These are phyloP conservation scores for Cottoperca gobio DNA, from an alignment of 2,797 vertebrate genomes.

Conservation along the genomic window DNA sequence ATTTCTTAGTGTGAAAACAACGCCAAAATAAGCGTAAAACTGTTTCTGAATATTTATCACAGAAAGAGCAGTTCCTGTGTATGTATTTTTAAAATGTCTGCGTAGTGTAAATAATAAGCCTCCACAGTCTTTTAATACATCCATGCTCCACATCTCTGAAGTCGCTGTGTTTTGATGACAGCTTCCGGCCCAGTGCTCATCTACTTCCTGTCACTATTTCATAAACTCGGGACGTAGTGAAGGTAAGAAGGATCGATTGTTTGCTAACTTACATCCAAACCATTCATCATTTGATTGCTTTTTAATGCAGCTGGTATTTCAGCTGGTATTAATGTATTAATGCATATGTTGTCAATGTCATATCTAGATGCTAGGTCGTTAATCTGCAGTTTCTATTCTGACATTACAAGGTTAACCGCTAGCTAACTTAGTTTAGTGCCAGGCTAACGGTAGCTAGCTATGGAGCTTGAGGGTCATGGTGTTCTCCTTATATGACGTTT, in stretches of 20 bases:
- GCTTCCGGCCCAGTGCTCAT: constrained; percentile 42
- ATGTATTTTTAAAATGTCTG: too few relatives aligned
- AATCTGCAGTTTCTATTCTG: constrained; percentile 36
- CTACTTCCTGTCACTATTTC: constrained; percentile 64
- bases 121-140: too few relatives aligned
- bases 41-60: too few relatives aligned
- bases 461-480: constrained; percentile 64
- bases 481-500: not conserved
- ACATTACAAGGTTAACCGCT: constrained; percentile 72
- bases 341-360: fast-evolving
- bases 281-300: fast-evolving
- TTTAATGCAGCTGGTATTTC: fast-evolving
- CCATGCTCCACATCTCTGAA: too few relatives aligned
- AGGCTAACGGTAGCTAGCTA: constrained; percentile 30
- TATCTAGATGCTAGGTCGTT: not conserved
- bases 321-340: fast-evolving
- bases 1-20: too few relatives aligned
- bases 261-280: not conserved
- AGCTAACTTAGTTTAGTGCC: constrained; percentile 44
- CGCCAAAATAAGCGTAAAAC: too few relatives aligned
- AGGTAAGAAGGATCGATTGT: constrained; percentile 51
- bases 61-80: too few relatives aligned
- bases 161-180: not conserved
- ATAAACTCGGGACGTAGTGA: constrained; percentile 49
- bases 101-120: too few relatives aligned